Evolutionary conservation across 2,888 invertebrate genomes (phyloP).

Genomic region (Heliconius erato): DNA sequence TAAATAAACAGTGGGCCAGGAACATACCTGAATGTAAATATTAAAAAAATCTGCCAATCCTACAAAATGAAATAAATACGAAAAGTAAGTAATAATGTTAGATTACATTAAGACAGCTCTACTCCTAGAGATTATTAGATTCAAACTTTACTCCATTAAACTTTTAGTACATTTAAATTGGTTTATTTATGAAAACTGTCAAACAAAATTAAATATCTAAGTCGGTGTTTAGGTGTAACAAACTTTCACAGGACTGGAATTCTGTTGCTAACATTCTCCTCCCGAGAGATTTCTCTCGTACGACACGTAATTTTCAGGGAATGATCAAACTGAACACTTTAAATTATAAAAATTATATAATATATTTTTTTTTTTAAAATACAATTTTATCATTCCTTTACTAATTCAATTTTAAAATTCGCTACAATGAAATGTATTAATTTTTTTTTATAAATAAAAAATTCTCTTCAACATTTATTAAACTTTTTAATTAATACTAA

Average conservation of each 20-base stretch:
- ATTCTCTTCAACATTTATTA: background rate
- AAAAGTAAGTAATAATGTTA: too few species aligned
- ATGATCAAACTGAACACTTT: background rate
- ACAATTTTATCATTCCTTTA: background rate
- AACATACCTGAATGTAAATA: too few species aligned
- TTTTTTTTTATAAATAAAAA: background rate
- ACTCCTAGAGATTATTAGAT: too few species aligned
- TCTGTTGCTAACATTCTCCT: background rate
- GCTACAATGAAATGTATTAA: background rate
- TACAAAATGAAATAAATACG: too few species aligned
- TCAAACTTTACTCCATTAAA: too few species aligned
- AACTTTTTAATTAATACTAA: background rate
- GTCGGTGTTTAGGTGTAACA: background rate
- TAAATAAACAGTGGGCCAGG: background rate
- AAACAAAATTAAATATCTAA: background rate
- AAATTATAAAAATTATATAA: background rate
- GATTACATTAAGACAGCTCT: too few species aligned
- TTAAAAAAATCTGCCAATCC: too few species aligned
- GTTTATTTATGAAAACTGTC: background rate
- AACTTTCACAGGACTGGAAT: background rate
- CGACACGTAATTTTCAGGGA: background rate
- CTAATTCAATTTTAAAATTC: background rate
- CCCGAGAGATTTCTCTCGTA: background rate
- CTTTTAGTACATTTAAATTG: too few species aligned
- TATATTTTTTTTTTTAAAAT: background rate